A percentile compares a stretch with the other conserved stretches of the same genome.
These are phyloP conservation scores for Thera obeliscata DNA, from an alignment of 2,888 invertebrate genomes.

Conservation along the genomic window DNA sequence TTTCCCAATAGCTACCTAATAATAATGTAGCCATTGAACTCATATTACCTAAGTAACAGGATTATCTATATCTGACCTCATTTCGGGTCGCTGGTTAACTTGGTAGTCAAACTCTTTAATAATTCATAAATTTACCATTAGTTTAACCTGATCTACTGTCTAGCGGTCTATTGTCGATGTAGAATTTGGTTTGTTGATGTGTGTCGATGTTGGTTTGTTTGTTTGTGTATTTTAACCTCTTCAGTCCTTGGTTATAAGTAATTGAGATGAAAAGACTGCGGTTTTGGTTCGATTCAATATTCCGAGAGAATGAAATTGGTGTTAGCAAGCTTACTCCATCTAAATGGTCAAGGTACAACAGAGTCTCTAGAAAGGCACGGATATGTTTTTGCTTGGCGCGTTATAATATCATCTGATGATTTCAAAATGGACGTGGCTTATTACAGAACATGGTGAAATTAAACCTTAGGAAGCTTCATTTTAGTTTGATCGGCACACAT, in stretches of 20 bases:
- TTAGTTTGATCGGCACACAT: too few relatives aligned
- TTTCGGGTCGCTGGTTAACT: slow-evolving; percentile 36
- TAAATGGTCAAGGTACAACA: too few relatives aligned
- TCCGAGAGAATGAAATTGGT: too few relatives aligned
- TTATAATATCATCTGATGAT: too few relatives aligned
- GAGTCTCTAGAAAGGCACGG: too few relatives aligned
- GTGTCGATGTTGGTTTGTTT: slow-evolving; percentile 6
- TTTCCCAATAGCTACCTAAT: too few relatives aligned
- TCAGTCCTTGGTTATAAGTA: background rate
- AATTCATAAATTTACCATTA: slow-evolving; percentile 45
- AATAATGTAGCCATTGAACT: too few relatives aligned
- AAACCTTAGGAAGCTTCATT: background rate
- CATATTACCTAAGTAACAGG: background rate
- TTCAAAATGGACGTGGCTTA: too few relatives aligned
- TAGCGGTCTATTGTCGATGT: slow-evolving; percentile 1
- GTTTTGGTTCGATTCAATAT: background rate
- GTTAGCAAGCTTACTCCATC: too few relatives aligned
- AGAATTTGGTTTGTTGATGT: background rate
- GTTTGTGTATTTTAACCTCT: background rate
- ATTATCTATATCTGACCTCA: slow-evolving; percentile 1
- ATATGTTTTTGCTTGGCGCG: too few relatives aligned
- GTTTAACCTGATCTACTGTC: slow-evolving; percentile 19
- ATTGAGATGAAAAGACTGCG: background rate
- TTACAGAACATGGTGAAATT: too few relatives aligned
- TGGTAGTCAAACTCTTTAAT: slow-evolving; percentile 34